Evolutionary conservation across 2,797 vertebrate species (phyloP), one percentile per base, ranked within the genome.

Genomic region (Brotogeris chrysoptera): DNA sequence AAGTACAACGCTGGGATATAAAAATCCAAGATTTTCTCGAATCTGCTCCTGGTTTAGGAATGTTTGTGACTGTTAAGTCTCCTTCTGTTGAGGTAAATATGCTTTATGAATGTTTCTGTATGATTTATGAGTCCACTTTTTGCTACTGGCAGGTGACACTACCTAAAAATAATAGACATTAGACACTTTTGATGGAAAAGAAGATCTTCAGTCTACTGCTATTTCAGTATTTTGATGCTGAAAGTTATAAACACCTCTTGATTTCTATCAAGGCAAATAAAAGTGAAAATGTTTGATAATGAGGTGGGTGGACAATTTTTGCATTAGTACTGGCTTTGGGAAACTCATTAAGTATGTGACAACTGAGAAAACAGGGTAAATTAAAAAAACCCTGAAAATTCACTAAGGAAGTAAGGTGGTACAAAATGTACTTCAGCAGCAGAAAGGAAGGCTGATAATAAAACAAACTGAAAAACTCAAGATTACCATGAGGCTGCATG

Each of bases 1-100:
- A 99, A 96, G 82, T 99, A 74, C 98, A 99, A 96, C 97, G 98
- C 5, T 99, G 98, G 99, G 97, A 99, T 93, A 16, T 86, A 20
- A 97, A 86, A 25, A 80, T 39, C 12, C 71, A 92, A 6, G 96
- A 88, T 3, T 98, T 98, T 78, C 97, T 97, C 23, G 95, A 95
- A 53, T 97, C 98, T 80, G 98, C 98, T 60, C 98, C 98, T 93
- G 98, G 99, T 44, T 95, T 99, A 38, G 99, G 99, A 47, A 97
- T 99, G 97, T 98, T 98, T 79, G 98, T 99, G 78, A 99, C 98
- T 24, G 96, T 99, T 78, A 98, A 96, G 96, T 98, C 98, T 77
- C 98, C 98, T 55, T 78, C 97, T 52, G 85, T 96, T 69, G 98
- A 99, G 98, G 99, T 99, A 98, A 95, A 68, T 73, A 57, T 8